A percentile compares a stretch with the other conserved stretches of the same genome.
Conservation (phyloP, 2,113 vertebrate genomes). For the Aspidoscelis tigris region DNA sequence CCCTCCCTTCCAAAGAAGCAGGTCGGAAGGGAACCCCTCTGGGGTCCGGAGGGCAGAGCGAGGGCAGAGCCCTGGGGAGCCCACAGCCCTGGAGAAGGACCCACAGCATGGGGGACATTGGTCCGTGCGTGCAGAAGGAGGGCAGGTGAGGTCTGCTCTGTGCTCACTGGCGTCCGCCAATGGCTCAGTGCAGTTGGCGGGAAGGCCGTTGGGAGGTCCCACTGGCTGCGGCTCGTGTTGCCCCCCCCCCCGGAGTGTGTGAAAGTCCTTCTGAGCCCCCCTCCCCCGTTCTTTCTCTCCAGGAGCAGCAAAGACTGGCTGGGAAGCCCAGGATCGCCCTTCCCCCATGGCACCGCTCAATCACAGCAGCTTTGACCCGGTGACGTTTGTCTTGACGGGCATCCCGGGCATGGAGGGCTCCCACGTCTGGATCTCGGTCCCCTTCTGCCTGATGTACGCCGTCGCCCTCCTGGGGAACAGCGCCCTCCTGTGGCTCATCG, state of each 20-base stretch:
- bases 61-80: too few species aligned
- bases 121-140: too few species aligned
- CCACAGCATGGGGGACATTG: too few species aligned
- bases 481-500: conserved; percentile 41
- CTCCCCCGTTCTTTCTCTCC: background rate
- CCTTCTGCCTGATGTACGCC: conserved; percentile 70
- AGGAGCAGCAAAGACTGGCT: background rate
- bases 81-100: background rate
- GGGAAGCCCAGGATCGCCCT: accelerated
- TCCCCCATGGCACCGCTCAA: conserved; percentile 56
- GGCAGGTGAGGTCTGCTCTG: too few species aligned
- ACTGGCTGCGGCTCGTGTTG: too few species aligned
- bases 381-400: conserved; percentile 65
- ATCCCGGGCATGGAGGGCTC: conserved; percentile 72
- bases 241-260: too few species aligned
- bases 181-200: too few species aligned
- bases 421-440: conserved; percentile 71
- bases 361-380: conserved; percentile 63
- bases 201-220: too few species aligned
- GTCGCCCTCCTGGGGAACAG: conserved; percentile 43
- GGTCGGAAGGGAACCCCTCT: too few species aligned
- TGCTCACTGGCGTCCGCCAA: too few species aligned
- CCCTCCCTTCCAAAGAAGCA: background rate
- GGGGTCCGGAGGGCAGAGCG: background rate
- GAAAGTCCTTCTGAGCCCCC: too few species aligned